phyloP scores from a whole-genome alignment of 2,113 vertebrate genomes.

The Megaceryle torquata region DNA sequence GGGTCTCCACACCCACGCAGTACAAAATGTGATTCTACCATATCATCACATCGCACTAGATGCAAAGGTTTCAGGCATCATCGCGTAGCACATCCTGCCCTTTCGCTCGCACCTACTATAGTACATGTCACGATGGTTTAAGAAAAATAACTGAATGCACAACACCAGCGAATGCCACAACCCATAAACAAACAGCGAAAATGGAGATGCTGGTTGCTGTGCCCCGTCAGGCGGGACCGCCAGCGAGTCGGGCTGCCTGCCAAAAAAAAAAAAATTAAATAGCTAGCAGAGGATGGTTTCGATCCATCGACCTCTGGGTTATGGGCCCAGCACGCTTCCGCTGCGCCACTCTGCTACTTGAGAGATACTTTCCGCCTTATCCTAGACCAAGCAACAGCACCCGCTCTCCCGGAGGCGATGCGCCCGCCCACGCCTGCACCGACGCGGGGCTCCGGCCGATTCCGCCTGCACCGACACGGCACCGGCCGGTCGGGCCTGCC shows the following conservation, averaged over 20 bases:
- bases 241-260: background rate
- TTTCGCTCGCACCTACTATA: fast-evolving
- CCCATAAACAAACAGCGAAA: fast-evolving
- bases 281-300: background rate
- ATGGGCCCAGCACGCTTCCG: constrained; percentile 10
- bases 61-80: fast-evolving
- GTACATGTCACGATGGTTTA: fast-evolving
- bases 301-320: constrained; percentile 1
- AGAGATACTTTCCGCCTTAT: no score
- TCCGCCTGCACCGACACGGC: background rate
- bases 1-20: no score
- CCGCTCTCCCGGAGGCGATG: no score
- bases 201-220: fast-evolving
- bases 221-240: background rate
- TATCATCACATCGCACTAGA: fast-evolving
- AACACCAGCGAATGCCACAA: fast-evolving
- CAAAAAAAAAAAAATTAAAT: background rate
- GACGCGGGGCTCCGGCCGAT: no score
- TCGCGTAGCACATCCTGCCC: fast-evolving
- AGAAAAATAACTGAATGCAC: fast-evolving
- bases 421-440: no score
- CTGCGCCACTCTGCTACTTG: constrained; percentile 18
- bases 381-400: no score
- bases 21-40: background rate
- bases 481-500: background rate